Base-by-base conservation (phyloP, 2,797 vertebrate genomes). In the Sylvia borin region DNA sequence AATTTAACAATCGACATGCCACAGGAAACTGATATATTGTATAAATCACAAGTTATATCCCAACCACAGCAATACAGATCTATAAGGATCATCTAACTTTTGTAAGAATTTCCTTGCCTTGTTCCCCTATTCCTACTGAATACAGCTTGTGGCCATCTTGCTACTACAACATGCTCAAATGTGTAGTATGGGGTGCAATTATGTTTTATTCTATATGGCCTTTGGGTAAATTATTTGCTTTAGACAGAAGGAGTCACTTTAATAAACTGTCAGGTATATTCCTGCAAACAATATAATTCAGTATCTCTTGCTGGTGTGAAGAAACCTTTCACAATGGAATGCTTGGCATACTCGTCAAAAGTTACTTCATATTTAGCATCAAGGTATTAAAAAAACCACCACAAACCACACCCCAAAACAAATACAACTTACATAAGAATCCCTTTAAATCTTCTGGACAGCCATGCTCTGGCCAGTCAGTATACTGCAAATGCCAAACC, bases 381-480 rank as follows among this genome's bases (percentile, higher is more conserved):
- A 31, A 76, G 21, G 17, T 36, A 79, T 43, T 38, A 8, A 66
- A 22, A 61, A n/a, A 53, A 4, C 24, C 24, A 61, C 26, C 48
- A 9, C 18, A 77, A 60, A 43, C 14, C 22, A 45, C 32, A 27
- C 3, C 9, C 13, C 34, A 58, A 55, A 78, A 4, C 14, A 83
- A 32, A 61, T 40, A 82, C 42, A 90, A 97, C 98, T 98, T 95
- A 99, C 99, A 98, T 32, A 99, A 97, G 96, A 99, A 99, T 54
- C 99, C 99, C 96, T 99, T 99, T 92, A 99, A 97, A 97, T 99
- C 99, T 84, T 99, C 99, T 0, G 99, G 99, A 91, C 99, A 99
- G 93, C 99, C 98, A n/a, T 99, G 99, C 95, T 99, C 99, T 2
- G 99, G 99, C 99, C 99, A 99, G 97, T 99, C 99, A 10, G 99